These are phyloP conservation scores for Panorpa germanica DNA, from an alignment of 2,888 invertebrate species.

Conservation along the genomic window DNA sequence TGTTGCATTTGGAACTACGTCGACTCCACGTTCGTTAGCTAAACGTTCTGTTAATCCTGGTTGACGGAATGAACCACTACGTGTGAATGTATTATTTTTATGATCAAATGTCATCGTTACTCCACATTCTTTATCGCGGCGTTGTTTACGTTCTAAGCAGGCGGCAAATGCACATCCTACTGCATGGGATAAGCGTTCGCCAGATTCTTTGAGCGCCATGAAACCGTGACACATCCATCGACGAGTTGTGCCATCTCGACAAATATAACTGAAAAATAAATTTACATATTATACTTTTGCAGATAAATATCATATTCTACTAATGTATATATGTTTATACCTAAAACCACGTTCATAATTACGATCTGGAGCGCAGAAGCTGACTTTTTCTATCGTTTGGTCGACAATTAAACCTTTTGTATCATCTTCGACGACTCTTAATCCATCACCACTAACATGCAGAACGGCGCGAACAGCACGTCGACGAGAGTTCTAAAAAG, in stretches of 20 bases:
- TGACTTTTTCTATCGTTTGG: conserved; percentile 99
- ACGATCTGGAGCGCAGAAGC: conserved; percentile 99
- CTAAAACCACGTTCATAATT: conserved; percentile 90
- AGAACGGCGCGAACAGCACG: conserved; percentile 77
- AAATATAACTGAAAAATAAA: conserved; percentile 65
- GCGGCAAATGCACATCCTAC: conserved; percentile 99
- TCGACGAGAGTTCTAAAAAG: conserved; percentile 62
- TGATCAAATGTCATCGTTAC: conserved; percentile 86
- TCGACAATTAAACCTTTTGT: conserved; percentile 97
- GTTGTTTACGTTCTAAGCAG: conserved; percentile 93
- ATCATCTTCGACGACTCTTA: conserved; percentile 96
- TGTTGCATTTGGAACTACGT: conserved; percentile 19
- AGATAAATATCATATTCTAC: too few species aligned
- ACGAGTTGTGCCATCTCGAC: conserved; percentile 93
- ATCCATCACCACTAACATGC: conserved; percentile 85
- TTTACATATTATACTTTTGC: too few species aligned
- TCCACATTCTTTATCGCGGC: conserved; percentile 89
- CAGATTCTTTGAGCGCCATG: conserved; percentile 85
- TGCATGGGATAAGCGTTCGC: conserved; percentile 94
- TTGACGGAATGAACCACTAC: conserved; percentile 83
- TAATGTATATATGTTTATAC: conserved; percentile 17
- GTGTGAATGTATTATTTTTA: conserved; percentile 77
- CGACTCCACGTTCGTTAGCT: conserved; percentile 31
- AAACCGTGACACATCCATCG: conserved; percentile 99
- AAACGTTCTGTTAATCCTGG: conserved; percentile 63